Conservation (phyloP, 1,140 invertebrate species). For the Bilobella aurantiaca region DNA sequence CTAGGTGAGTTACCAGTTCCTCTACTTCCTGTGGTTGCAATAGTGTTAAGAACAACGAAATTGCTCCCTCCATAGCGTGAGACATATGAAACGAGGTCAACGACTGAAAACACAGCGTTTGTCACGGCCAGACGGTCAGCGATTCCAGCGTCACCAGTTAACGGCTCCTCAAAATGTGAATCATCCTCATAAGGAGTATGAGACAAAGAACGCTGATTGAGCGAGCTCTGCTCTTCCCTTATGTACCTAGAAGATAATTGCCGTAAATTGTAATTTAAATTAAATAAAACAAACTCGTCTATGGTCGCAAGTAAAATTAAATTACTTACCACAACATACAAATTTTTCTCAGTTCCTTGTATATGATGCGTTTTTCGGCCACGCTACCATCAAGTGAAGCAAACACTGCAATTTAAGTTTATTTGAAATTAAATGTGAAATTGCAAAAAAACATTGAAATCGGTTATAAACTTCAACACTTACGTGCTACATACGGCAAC, state of each 20-base stretch:
- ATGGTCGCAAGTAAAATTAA: neutral
- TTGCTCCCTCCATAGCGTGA: neutral
- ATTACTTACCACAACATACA: neutral
- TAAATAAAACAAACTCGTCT: neutral
- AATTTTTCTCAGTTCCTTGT: neutral
- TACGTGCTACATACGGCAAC: neutral
- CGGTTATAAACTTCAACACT: neutral
- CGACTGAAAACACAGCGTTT: neutral
- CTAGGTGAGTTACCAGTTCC: neutral
- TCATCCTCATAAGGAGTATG: neutral
- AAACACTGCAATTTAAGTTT: neutral
- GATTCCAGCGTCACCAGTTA: neutral
- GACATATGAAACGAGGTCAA: neutral
- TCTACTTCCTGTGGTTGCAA: neutral
- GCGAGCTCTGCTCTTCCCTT: neutral
- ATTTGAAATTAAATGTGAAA: neutral
- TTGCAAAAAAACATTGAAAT: neutral
- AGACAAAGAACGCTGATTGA: neutral
- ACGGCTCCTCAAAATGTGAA: neutral
- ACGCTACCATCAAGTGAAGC: neutral
- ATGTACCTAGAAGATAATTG: neutral
- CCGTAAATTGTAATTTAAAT: no score
- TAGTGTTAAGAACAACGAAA: neutral
- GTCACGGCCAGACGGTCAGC: neutral
- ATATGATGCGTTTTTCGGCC: neutral